Base-by-base conservation (phyloP, 1,140 invertebrate genomes). In the Nephila pilipes region DNA sequence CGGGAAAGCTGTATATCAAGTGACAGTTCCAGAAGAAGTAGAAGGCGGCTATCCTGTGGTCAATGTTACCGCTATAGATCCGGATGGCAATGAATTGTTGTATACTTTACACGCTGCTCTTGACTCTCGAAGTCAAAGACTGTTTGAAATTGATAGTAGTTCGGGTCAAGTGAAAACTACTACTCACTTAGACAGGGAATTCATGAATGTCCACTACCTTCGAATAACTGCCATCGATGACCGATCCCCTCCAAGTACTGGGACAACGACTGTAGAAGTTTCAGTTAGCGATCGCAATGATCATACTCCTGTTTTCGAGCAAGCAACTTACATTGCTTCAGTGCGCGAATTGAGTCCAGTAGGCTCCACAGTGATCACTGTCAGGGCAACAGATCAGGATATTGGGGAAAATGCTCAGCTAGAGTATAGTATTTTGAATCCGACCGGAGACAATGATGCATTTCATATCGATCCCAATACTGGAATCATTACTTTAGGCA, bases 241-340 rank as follows among this genome's bases (percentile, higher is more conserved):
- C 81, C 97, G 98, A 90, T 98, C 98, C 94, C 98, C 98, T 16
- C 97, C 98, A 16, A 96, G 97, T 79, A 98, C 97, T 32, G 98
- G 98, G 0, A 98, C 98, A 0, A 98, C 98, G 0, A 98, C 98
- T 3, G 95, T 99, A 0, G 95, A 95, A 69, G 95, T 98, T 18
- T 97, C 98, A 95, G 98, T 99, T 0, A 95, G 98, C n/a, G 98
- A 99, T 95, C 97, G 97, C 87, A 99, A 99, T 95, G 98, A 99
- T 95, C 98, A 99, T 94, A 96, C 97, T 8, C 99, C 99, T 0
- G 96, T 97, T 0, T 99, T 99, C 95, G 98, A 98, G 95, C 95
- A 95, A 79, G 94, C 94, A 32, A 97, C 98, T 94, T 99, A 99
- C 95, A 97, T 98, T 94, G 97, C 98, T 0, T 97, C 97, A 1